Evolutionary conservation across 30 jellyfish, hydroid and myxozoan genomes (phyloP), one percentile per base, ranked within the genome.

Genomic region (Rhopilema esculentum): DNA sequence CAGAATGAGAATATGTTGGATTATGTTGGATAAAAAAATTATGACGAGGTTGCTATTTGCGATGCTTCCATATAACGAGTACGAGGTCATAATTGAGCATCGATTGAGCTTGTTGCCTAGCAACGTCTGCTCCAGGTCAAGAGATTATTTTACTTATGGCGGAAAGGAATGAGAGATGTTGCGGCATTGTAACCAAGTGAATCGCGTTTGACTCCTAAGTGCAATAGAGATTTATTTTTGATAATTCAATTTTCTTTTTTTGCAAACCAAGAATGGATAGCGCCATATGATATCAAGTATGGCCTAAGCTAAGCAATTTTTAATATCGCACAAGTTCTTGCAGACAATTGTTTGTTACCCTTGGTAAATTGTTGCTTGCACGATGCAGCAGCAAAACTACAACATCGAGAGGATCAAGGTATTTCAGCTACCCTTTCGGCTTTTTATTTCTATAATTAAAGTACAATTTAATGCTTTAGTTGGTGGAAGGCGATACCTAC

Each of bases 371-470:
- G n/a, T 12, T 40, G 57, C 57, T 40, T 40, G 57, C 88, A 84
- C 50, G 73, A 82, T 49, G 83, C 77, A 69, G 27, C 76, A 62
- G 50, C 85, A 71, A 48, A 72, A 72, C 51, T 52, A 49, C 66
- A 52, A 72, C 51, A 71, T 84, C 73, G 93, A 84, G 72, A 84
- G 93, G 53, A 72, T 84, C 0, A 84, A 84, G 93, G 93, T 82
- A 71, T 52, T 25, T 32, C 23, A 19, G 8, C 12, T 40, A 40
- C 6, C 6, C 57, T 40, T 12, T 40, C 9, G n/a, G n/a, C n/a
- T n/a, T n/a, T n/a, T n/a, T n/a, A n/a, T n/a, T n/a, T n/a, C n/a
- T n/a, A n/a, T n/a, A n/a, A n/a, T n/a, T n/a, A n/a, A n/a, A n/a
- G n/a, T n/a, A n/a, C n/a, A n/a, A n/a, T n/a, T n/a, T n/a, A n/a